phyloP scores from a whole-genome alignment of 2,888 invertebrate species.

The Polyploca ridens region DNA sequence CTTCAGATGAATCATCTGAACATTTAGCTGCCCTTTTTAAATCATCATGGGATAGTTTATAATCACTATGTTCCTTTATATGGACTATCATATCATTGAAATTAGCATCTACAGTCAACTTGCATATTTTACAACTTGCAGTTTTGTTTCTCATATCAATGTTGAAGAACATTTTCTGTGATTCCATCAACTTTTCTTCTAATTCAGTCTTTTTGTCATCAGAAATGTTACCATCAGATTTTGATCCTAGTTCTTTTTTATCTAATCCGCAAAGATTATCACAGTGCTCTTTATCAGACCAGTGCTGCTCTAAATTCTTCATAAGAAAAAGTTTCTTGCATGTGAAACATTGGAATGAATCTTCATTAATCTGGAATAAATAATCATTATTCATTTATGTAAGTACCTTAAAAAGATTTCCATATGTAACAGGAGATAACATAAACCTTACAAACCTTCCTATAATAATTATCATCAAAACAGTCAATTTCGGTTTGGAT shows the following conservation, averaged over 20 bases:
- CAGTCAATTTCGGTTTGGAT: slow-evolving; percentile 41
- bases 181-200: slow-evolving; percentile 31
- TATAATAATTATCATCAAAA: slow-evolving; percentile 40
- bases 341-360: slow-evolving; percentile 56
- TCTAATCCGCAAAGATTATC: slow-evolving; percentile 6
- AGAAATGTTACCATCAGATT: slow-evolving; percentile 14
- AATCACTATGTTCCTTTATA: slow-evolving; percentile 32
- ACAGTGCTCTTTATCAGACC: slow-evolving; percentile 22
- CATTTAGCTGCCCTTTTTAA: neutral
- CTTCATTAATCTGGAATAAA: slow-evolving; percentile 50
- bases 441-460: slow-evolving; percentile 44
- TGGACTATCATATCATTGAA: slow-evolving; percentile 37
- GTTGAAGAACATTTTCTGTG: slow-evolving; percentile 39
- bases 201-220: slow-evolving; percentile 23
- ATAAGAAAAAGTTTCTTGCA: slow-evolving; percentile 45
- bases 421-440: too few species aligned
- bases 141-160: slow-evolving; percentile 39
- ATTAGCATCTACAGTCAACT: slow-evolving; percentile 31
- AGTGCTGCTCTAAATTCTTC: slow-evolving; percentile 35
- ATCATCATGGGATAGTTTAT: neutral
- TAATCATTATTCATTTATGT: neutral
- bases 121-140: slow-evolving; percentile 53
- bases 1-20: slow-evolving; percentile 20
- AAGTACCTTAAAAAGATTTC: neutral
- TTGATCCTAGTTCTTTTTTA: slow-evolving; percentile 11